These are phyloP conservation scores for Strigamia maritima DNA, from an alignment of 2,888 invertebrate genomes.

Conservation along the genomic window DNA sequence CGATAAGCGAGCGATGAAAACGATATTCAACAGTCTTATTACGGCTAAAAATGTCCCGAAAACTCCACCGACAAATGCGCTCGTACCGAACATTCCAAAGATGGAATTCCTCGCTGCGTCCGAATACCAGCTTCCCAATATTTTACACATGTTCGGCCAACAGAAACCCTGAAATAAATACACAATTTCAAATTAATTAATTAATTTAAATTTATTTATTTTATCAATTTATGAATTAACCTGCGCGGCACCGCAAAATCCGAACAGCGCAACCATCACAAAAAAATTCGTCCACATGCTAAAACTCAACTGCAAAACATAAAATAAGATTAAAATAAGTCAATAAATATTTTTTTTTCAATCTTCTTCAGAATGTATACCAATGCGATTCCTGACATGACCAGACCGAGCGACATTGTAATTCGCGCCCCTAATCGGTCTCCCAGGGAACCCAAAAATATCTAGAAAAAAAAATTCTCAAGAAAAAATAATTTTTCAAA, in stretches of 20 bases:
- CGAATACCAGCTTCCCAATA: constrained; percentile 54
- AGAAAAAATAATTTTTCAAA: constrained; percentile 1
- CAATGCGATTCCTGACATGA: constrained; percentile 53
- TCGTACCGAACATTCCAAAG: constrained; percentile 55
- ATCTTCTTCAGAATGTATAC: constrained; percentile 44
- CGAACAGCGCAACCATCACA: constrained; percentile 51
- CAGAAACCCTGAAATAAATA: constrained; percentile 51
- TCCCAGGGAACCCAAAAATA: constrained; percentile 53
- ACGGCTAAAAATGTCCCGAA: constrained; percentile 54
- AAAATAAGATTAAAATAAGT: neutral
- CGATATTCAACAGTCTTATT: constrained; percentile 43
- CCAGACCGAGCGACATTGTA: constrained; percentile 52
- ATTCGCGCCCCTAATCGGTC: constrained; percentile 53
- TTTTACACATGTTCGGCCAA: constrained; percentile 56
- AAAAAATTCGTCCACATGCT: constrained; percentile 51
- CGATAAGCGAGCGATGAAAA: neutral
- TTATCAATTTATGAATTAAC: constrained; percentile 43
- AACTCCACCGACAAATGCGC: constrained; percentile 55
- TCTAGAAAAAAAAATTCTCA: constrained; percentile 48
- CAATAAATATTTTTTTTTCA: neutral
- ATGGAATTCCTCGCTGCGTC: constrained; percentile 52
- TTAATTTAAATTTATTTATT: too few species aligned
- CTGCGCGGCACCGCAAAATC: constrained; percentile 54
- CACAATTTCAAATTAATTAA: neutral
- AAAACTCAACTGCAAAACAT: constrained; percentile 50